Conservation (phyloP, 2,797 vertebrate genomes). For the Odontamblyopus rebecca region DNA sequence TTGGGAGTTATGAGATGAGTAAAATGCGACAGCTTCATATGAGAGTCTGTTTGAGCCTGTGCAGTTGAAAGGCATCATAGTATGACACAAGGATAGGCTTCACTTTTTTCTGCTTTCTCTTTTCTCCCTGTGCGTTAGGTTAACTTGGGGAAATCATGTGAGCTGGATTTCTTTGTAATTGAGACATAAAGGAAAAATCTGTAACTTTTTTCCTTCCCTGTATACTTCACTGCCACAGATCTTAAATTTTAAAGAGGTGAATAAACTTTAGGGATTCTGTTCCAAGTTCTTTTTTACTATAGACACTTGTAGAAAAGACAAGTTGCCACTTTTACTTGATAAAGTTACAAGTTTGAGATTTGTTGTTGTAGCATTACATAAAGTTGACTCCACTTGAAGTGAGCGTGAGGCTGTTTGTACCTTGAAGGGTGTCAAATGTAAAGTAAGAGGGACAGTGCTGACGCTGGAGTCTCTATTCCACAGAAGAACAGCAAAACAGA, state of each 20-base stretch:
- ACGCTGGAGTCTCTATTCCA: slow-evolving; percentile 66
- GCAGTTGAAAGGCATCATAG: slow-evolving; percentile 71
- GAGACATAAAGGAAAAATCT: slow-evolving; percentile 64
- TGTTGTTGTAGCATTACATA: slow-evolving; percentile 23
- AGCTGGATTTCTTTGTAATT: slow-evolving; percentile 65
- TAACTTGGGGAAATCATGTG: slow-evolving; percentile 73
- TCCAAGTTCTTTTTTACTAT: slow-evolving; percentile 23
- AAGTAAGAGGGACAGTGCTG: slow-evolving; percentile 63
- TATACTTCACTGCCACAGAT: slow-evolving; percentile 51
- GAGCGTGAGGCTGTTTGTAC: slow-evolving; percentile 37
- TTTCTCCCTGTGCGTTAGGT: slow-evolving; percentile 56
- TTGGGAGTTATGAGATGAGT: slow-evolving; percentile 59
- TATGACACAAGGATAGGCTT: slow-evolving; percentile 67
- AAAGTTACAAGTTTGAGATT: slow-evolving; percentile 9
- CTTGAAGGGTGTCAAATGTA: slow-evolving; percentile 36
- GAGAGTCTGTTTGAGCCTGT: slow-evolving; percentile 74
- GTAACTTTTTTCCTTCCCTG: slow-evolving; percentile 59
- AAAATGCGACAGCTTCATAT: slow-evolving; percentile 74
- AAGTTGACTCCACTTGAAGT: slow-evolving; percentile 20
- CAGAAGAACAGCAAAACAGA: slow-evolving; percentile 74
- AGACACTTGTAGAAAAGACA: slow-evolving; percentile 20
- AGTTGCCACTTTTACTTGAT: slow-evolving; percentile 10
- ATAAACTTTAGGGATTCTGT: slow-evolving; percentile 30
- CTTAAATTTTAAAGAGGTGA: slow-evolving; percentile 44
- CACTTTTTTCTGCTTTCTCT: slow-evolving; percentile 30